These are phyloP conservation scores for Megaceryle torquata DNA, from an alignment of 2,113 vertebrate genomes.

Conservation along the genomic window DNA sequence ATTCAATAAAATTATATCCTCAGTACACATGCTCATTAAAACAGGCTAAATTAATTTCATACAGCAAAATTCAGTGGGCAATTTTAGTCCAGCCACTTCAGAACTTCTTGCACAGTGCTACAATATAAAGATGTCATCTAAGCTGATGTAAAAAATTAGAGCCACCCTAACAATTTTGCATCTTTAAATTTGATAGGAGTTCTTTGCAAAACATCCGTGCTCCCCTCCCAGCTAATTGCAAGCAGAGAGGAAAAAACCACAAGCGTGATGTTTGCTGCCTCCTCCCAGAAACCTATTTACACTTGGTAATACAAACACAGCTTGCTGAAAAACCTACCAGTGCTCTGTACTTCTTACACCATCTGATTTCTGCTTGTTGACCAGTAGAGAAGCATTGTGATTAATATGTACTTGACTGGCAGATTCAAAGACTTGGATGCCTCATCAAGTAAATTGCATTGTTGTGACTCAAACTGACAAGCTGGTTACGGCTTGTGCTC, in stretches of 20 bases:
- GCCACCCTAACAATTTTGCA: neutral
- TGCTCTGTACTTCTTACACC: neutral
- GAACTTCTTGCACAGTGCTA: neutral
- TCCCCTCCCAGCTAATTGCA: slow-evolving; percentile 36
- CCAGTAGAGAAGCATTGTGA: neutral
- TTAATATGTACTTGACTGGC: too few species aligned
- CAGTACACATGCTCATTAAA: neutral
- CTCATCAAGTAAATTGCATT: neutral
- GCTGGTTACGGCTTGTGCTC: neutral
- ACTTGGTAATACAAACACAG: neutral
- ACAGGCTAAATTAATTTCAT: neutral
- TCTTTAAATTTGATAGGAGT: neutral
- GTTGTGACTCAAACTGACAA: slow-evolving; percentile 5
- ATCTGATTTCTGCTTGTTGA: neutral
- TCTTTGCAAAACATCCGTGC: slow-evolving; percentile 52
- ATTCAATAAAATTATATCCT: neutral
- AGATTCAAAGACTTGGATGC: neutral
- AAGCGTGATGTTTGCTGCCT: neutral
- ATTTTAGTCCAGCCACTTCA: neutral
- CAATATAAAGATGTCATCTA: neutral
- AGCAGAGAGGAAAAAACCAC: neutral
- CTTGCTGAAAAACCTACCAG: slow-evolving; percentile 18
- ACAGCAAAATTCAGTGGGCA: neutral
- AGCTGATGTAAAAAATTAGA: slow-evolving; percentile 39
- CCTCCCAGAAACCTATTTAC: slow-evolving; percentile 26